Percentiles rank a stretch among this genome's conserved stretches.
phyloP scores from a whole-genome alignment of 2,113 vertebrate species.

The Chauna torquata region DNA sequence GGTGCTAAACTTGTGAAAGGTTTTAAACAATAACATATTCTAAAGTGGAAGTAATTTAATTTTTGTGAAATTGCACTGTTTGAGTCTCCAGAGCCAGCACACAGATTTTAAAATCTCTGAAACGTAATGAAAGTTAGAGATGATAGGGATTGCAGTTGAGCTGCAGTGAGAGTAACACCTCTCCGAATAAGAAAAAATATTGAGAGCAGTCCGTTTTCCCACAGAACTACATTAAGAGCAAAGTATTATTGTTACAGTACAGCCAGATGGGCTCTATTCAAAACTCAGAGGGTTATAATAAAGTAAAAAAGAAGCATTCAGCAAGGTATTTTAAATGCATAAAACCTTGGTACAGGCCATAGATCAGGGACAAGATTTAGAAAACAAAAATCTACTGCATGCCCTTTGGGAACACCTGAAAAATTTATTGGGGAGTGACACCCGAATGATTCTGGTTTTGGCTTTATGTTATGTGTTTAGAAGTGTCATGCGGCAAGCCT shows the following conservation, averaged over 20 bases:
- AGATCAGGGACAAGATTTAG: background rate
- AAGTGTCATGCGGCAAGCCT: background rate
- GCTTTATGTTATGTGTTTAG: background rate
- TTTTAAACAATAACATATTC: background rate
- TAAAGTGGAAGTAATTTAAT: background rate
- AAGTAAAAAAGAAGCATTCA: background rate
- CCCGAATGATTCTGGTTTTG: background rate
- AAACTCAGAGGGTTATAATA: background rate
- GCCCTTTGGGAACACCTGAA: background rate
- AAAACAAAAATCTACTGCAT: background rate
- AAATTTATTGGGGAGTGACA: background rate
- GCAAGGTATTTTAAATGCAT: background rate
- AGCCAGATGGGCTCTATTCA: background rate
- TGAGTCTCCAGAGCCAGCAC: background rate
- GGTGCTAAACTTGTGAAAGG: accelerated
- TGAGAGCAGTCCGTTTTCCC: background rate
- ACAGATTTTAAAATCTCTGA: background rate
- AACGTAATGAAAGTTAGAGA: background rate
- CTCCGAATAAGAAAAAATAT: background rate
- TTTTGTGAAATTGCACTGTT: background rate
- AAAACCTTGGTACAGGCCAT: background rate
- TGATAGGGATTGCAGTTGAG: background rate
- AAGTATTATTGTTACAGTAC: background rate
- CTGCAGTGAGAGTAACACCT: background rate
- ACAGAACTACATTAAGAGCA: background rate